Percentiles rank a stretch among this genome's conserved stretches.
Evolutionary conservation across 1,140 invertebrate species (phyloP).

Genomic region (Euwallacea fornicatus): DNA sequence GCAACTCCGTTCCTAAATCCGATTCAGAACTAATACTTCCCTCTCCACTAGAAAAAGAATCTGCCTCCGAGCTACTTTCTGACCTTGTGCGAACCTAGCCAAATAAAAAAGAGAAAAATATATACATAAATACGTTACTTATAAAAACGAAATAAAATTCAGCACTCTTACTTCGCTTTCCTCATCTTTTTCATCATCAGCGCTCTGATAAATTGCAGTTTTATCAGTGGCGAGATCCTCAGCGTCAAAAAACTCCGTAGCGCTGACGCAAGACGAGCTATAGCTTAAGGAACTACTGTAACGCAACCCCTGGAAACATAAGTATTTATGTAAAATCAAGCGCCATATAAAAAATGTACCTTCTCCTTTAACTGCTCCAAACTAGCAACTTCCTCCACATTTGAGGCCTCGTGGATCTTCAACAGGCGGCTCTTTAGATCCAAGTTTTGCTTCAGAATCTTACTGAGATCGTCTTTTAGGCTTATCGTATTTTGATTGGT

Average conservation of each 20-base stretch:
- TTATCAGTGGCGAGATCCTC: conserved; percentile 59
- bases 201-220: conserved; percentile 13
- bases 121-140: not conserved
- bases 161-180: conserved; percentile 29
- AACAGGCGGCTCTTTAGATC: conserved; percentile 67
- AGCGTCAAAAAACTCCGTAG: conserved; percentile 86
- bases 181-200: conserved; percentile 27
- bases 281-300: conserved; percentile 69
- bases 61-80: conserved; percentile 68
- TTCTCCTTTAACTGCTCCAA: conserved; percentile 57
- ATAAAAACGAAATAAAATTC: not conserved
- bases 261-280: conserved; percentile 75
- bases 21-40: conserved; percentile 72
- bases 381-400: conserved; percentile 60
- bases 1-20: conserved; percentile 60
- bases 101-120: no score
- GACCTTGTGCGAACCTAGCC: conserved; percentile 52
- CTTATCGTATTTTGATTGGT: conserved; percentile 54
- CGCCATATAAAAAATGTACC: conserved; percentile 38
- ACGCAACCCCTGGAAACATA: conserved; percentile 46
- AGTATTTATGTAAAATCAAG: not conserved
- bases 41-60: conserved; percentile 63
- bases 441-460: conserved; percentile 73
- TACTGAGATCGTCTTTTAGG: conserved; percentile 62
- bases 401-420: conserved; percentile 67